These are phyloP conservation scores for Myopa tessellatipennis DNA, from an alignment of 2,888 invertebrate species.

Conservation along the genomic window DNA sequence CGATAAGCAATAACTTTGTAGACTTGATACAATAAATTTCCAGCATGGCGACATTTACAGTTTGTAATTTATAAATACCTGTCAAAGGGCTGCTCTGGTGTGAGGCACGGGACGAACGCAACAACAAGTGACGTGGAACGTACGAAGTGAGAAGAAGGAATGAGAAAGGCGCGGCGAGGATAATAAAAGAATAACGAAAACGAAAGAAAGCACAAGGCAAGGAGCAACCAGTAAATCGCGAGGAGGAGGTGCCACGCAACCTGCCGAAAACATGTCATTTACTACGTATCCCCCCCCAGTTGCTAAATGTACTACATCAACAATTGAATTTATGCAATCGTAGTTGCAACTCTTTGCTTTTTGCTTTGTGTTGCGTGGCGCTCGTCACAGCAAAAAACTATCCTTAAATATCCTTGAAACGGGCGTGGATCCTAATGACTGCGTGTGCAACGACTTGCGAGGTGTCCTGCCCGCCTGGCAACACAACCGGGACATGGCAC, in stretches of 20 bases:
- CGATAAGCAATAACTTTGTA: slow-evolving; percentile 37
- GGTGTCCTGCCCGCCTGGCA: not conserved
- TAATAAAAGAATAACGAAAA: not conserved
- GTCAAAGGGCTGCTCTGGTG: slow-evolving; percentile 19
- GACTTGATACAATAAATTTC: slow-evolving; percentile 32
- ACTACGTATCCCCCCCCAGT: not conserved
- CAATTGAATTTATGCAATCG: slow-evolving; percentile 29
- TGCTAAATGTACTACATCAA: slow-evolving; percentile 19
- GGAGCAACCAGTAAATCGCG: not conserved
- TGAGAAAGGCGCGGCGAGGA: not conserved
- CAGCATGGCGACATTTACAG: slow-evolving; percentile 37
- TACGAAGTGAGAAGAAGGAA: not conserved
- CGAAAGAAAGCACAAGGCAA: not conserved
- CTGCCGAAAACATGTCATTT: not conserved
- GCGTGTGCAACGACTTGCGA: not conserved
- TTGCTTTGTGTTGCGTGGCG: not conserved
- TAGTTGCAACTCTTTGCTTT: not conserved
- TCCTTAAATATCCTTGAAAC: slow-evolving; percentile 1
- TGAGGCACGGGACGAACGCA: not conserved
- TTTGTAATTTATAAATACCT: slow-evolving; percentile 40
- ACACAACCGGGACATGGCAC: not conserved
- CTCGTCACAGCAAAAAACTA: slow-evolving; percentile 12
- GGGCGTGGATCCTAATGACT: slow-evolving; percentile 21
- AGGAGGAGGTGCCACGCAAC: not conserved
- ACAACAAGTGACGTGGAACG: not conserved